Evolutionary conservation across 2,888 invertebrate species (phyloP).

Genomic region (Didymodactylos carnosus): DNA sequence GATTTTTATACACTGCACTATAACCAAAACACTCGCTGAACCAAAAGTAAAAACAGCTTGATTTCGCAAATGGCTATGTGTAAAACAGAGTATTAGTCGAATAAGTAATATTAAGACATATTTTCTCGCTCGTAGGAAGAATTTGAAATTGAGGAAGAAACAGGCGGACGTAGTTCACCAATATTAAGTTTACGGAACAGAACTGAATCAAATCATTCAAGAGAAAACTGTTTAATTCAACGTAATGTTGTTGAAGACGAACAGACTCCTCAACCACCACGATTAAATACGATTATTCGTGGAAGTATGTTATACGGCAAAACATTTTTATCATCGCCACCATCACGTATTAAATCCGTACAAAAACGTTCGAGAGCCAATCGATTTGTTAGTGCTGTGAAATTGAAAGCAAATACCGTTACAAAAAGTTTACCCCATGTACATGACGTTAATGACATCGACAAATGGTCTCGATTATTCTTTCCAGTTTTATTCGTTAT

Average conservation of each 20-base stretch:
- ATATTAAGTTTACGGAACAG: not conserved
- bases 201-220: not conserved
- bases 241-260: not conserved
- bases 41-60: too few species aligned
- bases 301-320: not conserved
- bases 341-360: not conserved
- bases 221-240: not conserved
- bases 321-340: not conserved
- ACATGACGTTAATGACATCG: conserved; percentile 88
- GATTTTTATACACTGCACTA: too few species aligned
- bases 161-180: not conserved
- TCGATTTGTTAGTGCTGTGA: not conserved
- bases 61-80: too few species aligned
- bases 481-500: conserved; percentile 85
- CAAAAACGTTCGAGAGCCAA: not conserved
- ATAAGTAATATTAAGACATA: not conserved
- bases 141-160: not conserved
- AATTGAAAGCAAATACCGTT: not conserved
- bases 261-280: not conserved
- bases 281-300: not conserved
- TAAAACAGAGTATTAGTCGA: not conserved
- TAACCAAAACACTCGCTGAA: too few species aligned
- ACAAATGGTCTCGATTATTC: conserved; percentile 81
- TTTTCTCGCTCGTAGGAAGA: not conserved
- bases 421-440: conserved; percentile 29